These are phyloP conservation scores for Cephus rjabovi DNA, from an alignment of 2,888 invertebrate genomes.

Conservation along the genomic window DNA sequence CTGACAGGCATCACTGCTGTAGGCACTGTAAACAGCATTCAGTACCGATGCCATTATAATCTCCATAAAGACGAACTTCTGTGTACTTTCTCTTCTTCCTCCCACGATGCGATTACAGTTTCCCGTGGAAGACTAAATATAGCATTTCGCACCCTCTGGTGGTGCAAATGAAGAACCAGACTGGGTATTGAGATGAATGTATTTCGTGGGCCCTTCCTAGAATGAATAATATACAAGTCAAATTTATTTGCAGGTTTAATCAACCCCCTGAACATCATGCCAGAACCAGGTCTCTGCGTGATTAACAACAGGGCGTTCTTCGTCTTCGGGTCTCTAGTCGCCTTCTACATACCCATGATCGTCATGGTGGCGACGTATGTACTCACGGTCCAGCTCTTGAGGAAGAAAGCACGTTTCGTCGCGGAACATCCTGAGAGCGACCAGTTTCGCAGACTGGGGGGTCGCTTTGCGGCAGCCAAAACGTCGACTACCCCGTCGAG, in stretches of 20 bases:
- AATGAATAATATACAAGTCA: not conserved
- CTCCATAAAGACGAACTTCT: not conserved
- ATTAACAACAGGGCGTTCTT: conserved; percentile 89
- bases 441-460: conserved; percentile 69
- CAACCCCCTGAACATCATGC: conserved; percentile 85
- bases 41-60: not conserved
- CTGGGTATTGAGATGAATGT: not conserved
- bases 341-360: conserved; percentile 95
- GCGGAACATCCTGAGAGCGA: conserved; percentile 75
- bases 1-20: not conserved
- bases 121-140: not conserved
- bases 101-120: not conserved
- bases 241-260: conserved; percentile 73
- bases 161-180: not conserved
- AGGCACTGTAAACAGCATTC: not conserved
- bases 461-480: conserved; percentile 59
- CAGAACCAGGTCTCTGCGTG: conserved; percentile 79
- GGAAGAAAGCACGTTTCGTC: conserved; percentile 81
- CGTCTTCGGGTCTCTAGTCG: conserved; percentile 91
- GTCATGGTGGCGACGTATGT: conserved; percentile 95
- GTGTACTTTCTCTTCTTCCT: not conserved
- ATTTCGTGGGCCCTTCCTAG: not conserved
- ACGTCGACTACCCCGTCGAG: conserved; percentile 25
- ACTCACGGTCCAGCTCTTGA: conserved; percentile 87
- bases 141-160: not conserved